Evolutionary conservation across 2,797 vertebrate genomes (phyloP).

Genomic region (Huso huso): DNA sequence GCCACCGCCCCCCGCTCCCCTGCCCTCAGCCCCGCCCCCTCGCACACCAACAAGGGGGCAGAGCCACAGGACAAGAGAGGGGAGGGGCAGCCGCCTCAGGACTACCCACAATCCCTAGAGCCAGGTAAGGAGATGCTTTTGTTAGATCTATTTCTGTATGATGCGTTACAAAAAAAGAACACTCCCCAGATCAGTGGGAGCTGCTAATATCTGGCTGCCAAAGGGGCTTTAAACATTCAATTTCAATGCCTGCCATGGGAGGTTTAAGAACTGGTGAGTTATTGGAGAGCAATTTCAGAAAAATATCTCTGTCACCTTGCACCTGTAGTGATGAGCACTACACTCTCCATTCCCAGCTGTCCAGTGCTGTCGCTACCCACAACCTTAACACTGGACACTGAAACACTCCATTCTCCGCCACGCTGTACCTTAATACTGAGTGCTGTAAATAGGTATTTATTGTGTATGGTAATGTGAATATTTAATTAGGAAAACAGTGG

Average conservation of each 20-base stretch:
- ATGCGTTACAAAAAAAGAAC: neutral
- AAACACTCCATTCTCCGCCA: too few species aligned
- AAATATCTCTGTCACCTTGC: constrained; percentile 11
- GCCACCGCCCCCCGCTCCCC: constrained; percentile 68
- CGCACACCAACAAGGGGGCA: constrained; percentile 59
- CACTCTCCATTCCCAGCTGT: too few species aligned
- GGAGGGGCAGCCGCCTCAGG: constrained; percentile 63
- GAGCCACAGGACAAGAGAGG: constrained; percentile 66
- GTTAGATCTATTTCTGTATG: neutral
- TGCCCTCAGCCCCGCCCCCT: constrained; percentile 67
- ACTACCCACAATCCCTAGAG: constrained; percentile 72
- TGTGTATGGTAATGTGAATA: too few species aligned
- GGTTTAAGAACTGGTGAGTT: neutral
- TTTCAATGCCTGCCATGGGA: neutral
- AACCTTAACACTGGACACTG: too few species aligned
- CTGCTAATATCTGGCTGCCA: neutral
- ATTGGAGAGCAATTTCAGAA: constrained; percentile 12
- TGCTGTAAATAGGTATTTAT: too few species aligned
- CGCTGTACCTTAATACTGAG: too few species aligned
- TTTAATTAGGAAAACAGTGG: too few species aligned
- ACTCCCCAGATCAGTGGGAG: neutral
- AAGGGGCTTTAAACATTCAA: neutral
- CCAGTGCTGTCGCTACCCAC: too few species aligned
- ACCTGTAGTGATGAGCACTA: too few species aligned
- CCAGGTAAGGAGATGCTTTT: constrained; percentile 60